phyloP scores from a whole-genome alignment of 2,888 invertebrate species.

The Xanthorhoe spadicearia region DNA sequence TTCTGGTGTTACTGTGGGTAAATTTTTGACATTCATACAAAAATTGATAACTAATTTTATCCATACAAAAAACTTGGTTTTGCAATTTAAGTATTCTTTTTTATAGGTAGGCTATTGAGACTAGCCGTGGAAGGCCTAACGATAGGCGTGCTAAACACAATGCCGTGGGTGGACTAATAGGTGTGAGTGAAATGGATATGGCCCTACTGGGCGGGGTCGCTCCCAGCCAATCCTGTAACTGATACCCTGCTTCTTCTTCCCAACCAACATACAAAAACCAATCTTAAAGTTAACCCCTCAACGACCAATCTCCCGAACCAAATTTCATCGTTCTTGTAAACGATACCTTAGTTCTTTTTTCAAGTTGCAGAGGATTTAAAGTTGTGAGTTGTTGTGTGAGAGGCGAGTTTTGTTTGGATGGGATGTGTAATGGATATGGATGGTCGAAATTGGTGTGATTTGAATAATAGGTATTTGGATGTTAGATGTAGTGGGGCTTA shows the following conservation, averaged over 20 bases:
- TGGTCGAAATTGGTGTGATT: constrained; percentile 59
- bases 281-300: constrained; percentile 36
- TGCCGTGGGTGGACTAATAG: constrained; percentile 73
- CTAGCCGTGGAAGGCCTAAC: too few relatives aligned
- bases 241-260: constrained; percentile 79
- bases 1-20: too few relatives aligned
- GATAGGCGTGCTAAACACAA: background rate
- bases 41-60: too few relatives aligned
- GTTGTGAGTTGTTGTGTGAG: constrained; percentile 43
- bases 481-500: constrained; percentile 6
- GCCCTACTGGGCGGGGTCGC: constrained; percentile 77
- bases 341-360: constrained; percentile 77
- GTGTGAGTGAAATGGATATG: constrained; percentile 75
- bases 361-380: constrained; percentile 45
- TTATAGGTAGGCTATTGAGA: background rate
- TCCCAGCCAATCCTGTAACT: constrained; percentile 82
- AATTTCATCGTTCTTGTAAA: constrained; percentile 62
- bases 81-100: too few relatives aligned
- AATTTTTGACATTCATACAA: too few relatives aligned
- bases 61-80: background rate
- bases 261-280: constrained; percentile 44
- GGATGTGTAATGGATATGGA: constrained; percentile 71
- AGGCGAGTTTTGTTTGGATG: constrained; percentile 46
- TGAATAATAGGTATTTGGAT: constrained; percentile 40
- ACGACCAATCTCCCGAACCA: constrained; percentile 47